Evolutionary conservation across 1,140 invertebrate species (phyloP).

Genomic region (Cydia strobilella): DNA sequence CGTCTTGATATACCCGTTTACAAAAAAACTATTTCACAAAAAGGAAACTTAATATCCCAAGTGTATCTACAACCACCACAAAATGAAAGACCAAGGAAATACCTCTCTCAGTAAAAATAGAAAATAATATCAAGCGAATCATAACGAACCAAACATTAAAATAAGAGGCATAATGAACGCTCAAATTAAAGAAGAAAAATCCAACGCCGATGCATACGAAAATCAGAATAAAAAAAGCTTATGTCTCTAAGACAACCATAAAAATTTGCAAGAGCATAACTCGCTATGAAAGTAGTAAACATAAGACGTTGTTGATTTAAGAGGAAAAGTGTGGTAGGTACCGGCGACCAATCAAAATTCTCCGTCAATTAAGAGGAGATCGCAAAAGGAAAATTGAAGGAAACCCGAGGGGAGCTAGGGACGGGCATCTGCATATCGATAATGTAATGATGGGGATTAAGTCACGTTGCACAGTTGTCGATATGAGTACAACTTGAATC

Average conservation of each 20-base stretch:
- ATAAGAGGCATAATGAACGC: conserved; percentile 76
- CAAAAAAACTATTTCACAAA: no score
- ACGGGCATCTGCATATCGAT: conserved; percentile 33
- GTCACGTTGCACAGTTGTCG: not conserved
- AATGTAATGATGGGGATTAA: conserved; percentile 43
- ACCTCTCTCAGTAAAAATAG: conserved; percentile 63
- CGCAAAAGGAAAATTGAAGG: conserved; percentile 78
- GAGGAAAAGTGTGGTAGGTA: conserved; percentile 52
- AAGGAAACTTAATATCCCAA: no score
- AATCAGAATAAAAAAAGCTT: conserved; percentile 34
- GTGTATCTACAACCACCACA: no score
- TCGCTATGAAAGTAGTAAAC: not conserved
- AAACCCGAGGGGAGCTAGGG: conserved; percentile 72
- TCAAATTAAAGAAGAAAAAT: conserved; percentile 54
- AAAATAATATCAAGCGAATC: conserved; percentile 69
- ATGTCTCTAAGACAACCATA: not conserved
- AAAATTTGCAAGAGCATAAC: not conserved
- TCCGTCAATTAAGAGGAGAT: conserved; percentile 79
- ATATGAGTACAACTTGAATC: conserved; percentile 1
- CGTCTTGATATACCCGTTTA: no score
- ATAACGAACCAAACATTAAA: conserved; percentile 78
- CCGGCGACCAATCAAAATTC: conserved; percentile 77
- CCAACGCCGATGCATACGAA: conserved; percentile 70
- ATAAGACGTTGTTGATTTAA: not conserved
- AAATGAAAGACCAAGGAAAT: conserved; percentile 38